phyloP scores from a whole-genome alignment of 1,140 invertebrate species.

The Thrips palmi region DNA sequence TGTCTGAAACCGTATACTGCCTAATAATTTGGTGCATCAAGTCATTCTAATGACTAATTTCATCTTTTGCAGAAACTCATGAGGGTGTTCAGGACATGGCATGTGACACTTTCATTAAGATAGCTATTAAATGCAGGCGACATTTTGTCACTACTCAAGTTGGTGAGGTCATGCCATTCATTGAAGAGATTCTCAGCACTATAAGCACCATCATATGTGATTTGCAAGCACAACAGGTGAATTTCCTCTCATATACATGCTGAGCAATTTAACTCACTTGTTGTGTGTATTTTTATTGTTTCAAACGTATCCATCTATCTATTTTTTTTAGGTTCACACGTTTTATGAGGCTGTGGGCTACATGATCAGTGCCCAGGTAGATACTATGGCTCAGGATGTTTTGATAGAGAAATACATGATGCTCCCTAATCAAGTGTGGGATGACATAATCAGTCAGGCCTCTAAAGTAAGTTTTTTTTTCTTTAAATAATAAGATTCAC shows the following conservation, averaged over 20 bases:
- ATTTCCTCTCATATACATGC: neutral
- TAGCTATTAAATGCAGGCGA: conserved; percentile 94
- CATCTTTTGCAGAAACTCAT: conserved; percentile 68
- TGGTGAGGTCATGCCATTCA: conserved; percentile 93
- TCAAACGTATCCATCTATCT: no score
- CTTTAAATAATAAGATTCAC: conserved; percentile 6
- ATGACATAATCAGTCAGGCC: conserved; percentile 94
- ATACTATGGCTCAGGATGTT: conserved; percentile 73
- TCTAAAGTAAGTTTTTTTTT: conserved; percentile 39
- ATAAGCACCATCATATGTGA: conserved; percentile 98
- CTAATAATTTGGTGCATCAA: neutral
- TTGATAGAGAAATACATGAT: conserved; percentile 96
- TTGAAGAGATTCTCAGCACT: conserved; percentile 93
- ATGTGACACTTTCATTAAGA: conserved; percentile 99
- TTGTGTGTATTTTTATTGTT: conserved; percentile 7
- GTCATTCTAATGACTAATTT: neutral
- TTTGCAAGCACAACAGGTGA: conserved; percentile 85
- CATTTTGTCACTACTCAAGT: conserved; percentile 96
- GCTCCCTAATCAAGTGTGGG: conserved; percentile 97
- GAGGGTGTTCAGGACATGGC: conserved; percentile 99
- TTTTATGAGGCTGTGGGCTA: conserved; percentile 99
- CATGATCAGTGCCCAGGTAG: conserved; percentile 93
- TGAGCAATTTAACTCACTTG: neutral
- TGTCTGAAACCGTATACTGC: neutral
- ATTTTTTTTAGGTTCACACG: conserved; percentile 73